These are phyloP conservation scores for Phylloscopus whistleri DNA, from an alignment of 2,113 vertebrate species.

Conservation along the genomic window DNA sequence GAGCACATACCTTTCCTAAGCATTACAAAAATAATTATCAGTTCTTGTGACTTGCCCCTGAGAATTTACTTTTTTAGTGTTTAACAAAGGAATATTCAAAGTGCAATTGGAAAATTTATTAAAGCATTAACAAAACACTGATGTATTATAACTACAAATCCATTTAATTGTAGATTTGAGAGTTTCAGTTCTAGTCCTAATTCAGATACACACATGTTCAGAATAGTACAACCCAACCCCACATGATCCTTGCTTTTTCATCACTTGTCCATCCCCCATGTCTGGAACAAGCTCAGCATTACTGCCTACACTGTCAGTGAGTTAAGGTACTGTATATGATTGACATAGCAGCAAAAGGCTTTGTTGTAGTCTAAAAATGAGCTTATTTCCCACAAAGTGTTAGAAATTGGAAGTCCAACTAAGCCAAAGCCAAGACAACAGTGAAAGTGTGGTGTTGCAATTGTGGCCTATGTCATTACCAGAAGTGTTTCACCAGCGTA, in stretches of 20 bases:
- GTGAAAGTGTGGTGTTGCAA: neutral
- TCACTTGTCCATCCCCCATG: neutral
- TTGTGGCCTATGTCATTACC: neutral
- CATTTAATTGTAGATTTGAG: neutral
- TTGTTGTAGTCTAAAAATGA: neutral
- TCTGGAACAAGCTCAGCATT: neutral
- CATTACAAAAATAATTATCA: too few relatives aligned
- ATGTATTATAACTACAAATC: neutral
- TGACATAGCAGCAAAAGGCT: neutral
- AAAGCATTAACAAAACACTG: neutral
- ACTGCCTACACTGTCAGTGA: neutral
- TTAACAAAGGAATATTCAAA: neutral
- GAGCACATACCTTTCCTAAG: neutral
- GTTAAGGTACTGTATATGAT: neutral
- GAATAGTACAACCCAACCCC: neutral
- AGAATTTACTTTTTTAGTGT: neutral
- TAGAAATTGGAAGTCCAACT: neutral
- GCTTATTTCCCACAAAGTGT: neutral
- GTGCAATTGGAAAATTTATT: neutral
- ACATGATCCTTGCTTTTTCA: neutral
- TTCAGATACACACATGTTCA: neutral
- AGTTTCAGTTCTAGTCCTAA: neutral
- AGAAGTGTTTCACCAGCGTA: neutral
- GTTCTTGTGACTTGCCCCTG: neutral
- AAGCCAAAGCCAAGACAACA: neutral